Base-by-base conservation (phyloP, 2,113 vertebrate species). In the Choloepus hoffmanni region DNA sequence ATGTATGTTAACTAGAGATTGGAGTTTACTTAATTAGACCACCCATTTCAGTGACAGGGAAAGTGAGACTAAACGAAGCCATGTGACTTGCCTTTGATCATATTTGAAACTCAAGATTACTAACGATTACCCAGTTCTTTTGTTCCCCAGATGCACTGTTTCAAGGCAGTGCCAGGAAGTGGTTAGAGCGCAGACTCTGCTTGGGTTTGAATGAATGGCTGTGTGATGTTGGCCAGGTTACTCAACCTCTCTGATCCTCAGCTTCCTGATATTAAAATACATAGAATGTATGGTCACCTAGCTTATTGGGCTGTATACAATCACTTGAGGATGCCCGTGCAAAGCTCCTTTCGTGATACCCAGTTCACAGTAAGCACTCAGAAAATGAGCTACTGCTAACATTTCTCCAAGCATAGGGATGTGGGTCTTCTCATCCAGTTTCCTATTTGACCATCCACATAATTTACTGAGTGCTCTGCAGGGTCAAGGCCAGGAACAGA, bases 271-370 rank as follows among this genome's bases (percentile, higher is more conserved):
- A 84, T 15, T 45, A 36, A 86, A 40, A 62, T 11, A 0, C 0
- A 0, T 7, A 65, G 53, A 14, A 0, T 8, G 13, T 3, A 15
- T 10, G 1, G 21, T 53, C 30, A 24, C 14, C 8, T 40, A 5
- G 28, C 12, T 14, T 16, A 7, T 13, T 16, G 2, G 62, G 33
- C 68, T 50, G 5, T 50, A 9, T 1, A 1, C 15, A 26, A 6
- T 18, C 9, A 9, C 33, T 0, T 21, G n/a, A 36, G 77, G n/a
- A n/a, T 5, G 1, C 14, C 16, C 3, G 0, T 0, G 1, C 3
- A 5, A 68, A 76, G 77, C 3, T 0, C 9, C 60, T 60, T 36
- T 8, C 10, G 0, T 18, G 63, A 36, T 7, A 15, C 30, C 14
- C 3, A 1, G 26, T 3, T 2, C 5, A 4, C 0, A 4, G n/a